Evolutionary conservation across 2,113 vertebrate species (phyloP).

Genomic region (Pomatorhinus ruficollis): DNA sequence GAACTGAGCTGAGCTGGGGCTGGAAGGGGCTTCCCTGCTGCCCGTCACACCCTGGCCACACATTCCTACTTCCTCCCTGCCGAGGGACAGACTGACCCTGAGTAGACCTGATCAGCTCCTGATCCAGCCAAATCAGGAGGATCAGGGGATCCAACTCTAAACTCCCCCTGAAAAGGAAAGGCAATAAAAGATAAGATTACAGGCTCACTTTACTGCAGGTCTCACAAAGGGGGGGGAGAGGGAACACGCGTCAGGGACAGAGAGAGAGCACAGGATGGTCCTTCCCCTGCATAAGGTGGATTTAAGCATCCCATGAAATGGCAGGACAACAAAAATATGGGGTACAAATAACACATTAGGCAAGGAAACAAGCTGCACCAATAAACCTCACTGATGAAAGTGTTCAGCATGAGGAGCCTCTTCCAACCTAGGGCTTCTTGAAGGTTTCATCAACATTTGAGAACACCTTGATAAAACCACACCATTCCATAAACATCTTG

Average conservation of each 20-base stretch:
- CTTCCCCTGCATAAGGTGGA: background rate
- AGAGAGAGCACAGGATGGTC: background rate
- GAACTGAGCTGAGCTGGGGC: background rate
- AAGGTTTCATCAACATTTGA: background rate
- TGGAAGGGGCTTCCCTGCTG: background rate
- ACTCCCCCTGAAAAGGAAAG: background rate
- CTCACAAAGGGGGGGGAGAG: background rate
- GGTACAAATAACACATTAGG: background rate
- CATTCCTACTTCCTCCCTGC: background rate
- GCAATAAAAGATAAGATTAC: background rate
- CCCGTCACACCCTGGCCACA: background rate
- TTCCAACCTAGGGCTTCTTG: background rate
- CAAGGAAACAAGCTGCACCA: background rate
- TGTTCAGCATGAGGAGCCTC: background rate
- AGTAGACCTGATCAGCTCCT: background rate
- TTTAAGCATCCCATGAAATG: background rate
- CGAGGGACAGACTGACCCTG: background rate
- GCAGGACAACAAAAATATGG: background rate
- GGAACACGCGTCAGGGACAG: accelerated
- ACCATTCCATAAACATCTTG: accelerated
- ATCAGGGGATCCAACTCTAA: background rate
- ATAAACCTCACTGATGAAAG: background rate
- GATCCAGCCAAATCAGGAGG: background rate
- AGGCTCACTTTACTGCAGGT: background rate
- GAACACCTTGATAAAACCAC: background rate